Evolutionary conservation across 2,888 invertebrate species (phyloP).

Genomic region (Perizoma flavofasciatum): DNA sequence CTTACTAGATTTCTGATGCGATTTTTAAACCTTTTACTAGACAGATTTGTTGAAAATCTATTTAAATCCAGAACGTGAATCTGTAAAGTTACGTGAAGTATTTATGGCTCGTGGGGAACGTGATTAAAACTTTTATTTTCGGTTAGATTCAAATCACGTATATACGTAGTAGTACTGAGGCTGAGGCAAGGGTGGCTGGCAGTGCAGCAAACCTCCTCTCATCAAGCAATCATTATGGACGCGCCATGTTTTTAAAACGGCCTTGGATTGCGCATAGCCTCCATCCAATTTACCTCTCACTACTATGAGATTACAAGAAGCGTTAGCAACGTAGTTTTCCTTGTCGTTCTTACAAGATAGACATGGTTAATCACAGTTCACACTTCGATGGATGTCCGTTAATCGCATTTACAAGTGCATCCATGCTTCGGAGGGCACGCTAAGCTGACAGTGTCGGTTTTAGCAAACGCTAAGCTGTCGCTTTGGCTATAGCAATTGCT

Average conservation of each 20-base stretch:
- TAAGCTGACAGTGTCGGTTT: too few species aligned
- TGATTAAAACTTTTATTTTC: constrained; percentile 40
- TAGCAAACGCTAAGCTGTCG: too few species aligned
- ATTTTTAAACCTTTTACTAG: constrained; percentile 13
- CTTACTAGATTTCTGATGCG: constrained; percentile 9
- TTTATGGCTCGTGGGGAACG: constrained; percentile 33
- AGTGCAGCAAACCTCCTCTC: constrained; percentile 63
- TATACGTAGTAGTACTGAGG: constrained; percentile 41
- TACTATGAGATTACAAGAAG: constrained; percentile 66
- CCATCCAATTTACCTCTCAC: constrained; percentile 73
- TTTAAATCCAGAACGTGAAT: constrained; percentile 31
- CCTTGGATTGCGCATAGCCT: constrained; percentile 68
- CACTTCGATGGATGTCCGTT: too few species aligned
- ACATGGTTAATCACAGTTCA: too few species aligned
- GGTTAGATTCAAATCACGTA: constrained; percentile 45
- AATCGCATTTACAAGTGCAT: too few species aligned
- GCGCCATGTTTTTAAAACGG: constrained; percentile 82
- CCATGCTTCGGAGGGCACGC: too few species aligned
- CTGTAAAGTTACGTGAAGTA: constrained; percentile 31
- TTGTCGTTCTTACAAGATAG: too few species aligned
- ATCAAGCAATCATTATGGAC: constrained; percentile 79
- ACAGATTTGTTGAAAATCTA: constrained; percentile 22
- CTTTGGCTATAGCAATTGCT: too few species aligned
- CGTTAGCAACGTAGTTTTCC: too few species aligned
- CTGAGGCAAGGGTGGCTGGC: constrained; percentile 35